phyloP scores from a whole-genome alignment of 92 coral and sea anemone genomes.

The Plumapathes pennacea region DNA sequence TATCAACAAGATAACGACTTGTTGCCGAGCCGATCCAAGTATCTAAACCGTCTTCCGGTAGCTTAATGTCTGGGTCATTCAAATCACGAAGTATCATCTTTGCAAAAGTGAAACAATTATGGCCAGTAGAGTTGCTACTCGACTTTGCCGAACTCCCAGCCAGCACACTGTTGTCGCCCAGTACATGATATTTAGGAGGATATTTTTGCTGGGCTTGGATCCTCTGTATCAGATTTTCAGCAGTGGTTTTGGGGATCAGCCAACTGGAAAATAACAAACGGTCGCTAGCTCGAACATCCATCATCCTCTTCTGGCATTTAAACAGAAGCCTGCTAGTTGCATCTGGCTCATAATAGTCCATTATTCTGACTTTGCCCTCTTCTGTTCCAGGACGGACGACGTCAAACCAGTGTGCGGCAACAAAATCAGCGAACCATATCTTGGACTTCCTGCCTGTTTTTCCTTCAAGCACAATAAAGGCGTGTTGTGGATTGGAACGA shows the following conservation, averaged over 20 bases:
- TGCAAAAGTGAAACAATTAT: conserved; percentile 41
- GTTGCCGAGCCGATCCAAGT: conserved; percentile 29
- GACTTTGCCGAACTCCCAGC: conserved; percentile 2
- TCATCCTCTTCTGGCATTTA: conserved; percentile 10
- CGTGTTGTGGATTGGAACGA: conserved; percentile 15
- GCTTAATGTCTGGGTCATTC: conserved; percentile 13
- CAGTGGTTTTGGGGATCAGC: conserved; percentile 22
- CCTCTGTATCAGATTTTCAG: conserved; percentile 14
- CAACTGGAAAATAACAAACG: conserved; percentile 21
- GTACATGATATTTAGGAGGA: too few relatives aligned
- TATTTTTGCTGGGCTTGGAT: conserved; percentile 6
- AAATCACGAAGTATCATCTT: conserved; percentile 37
- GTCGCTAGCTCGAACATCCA: conserved; percentile 23
- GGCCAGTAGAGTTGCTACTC: conserved; percentile 25
- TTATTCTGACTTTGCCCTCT: conserved; percentile 29
- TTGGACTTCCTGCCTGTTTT: conserved; percentile 20
- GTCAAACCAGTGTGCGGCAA: conserved; percentile 15
- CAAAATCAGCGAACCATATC: conserved; percentile 41
- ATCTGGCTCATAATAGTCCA: conserved; percentile 1
- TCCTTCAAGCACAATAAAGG: conserved; percentile 39
- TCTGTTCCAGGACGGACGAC: conserved; percentile 14
- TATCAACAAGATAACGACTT: conserved; percentile 18
- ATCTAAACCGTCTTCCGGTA: conserved; percentile 11
- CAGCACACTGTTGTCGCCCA: conserved; percentile 3
- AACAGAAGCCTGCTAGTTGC: too few relatives aligned